Percentiles rank a stretch among this genome's conserved stretches.
Conservation (phyloP, 2,888 invertebrate species). For the Alsophila aescularia region DNA sequence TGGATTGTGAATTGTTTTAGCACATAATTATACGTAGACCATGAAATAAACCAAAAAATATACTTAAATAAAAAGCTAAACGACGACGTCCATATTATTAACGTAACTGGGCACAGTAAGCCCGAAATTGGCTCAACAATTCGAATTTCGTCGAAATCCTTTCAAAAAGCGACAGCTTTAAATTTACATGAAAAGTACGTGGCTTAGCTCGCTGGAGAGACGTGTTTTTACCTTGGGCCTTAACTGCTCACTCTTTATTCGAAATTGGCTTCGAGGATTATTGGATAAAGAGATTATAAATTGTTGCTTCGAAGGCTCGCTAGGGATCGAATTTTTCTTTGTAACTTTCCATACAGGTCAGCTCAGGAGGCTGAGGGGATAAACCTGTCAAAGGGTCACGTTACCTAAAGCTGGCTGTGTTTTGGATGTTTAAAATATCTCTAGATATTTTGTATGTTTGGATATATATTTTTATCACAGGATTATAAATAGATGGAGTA, state of each 20-base stretch:
- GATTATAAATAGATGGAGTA: no score
- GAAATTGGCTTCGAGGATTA: conserved; percentile 64
- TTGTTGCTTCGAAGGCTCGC: conserved; percentile 47
- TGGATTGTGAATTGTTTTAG: no score
- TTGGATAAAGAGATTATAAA: conserved; percentile 65
- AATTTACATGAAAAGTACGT: conserved; percentile 69
- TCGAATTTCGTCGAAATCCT: conserved; percentile 58
- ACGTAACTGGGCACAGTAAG: conserved; percentile 38
- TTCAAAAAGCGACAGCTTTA: conserved; percentile 63
- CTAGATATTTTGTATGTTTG: no score
- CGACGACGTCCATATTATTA: conserved; percentile 24
- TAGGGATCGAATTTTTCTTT: conserved; percentile 44
- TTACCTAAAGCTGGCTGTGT: conserved; percentile 10
- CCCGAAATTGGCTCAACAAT: conserved; percentile 56
- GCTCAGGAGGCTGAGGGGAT: conserved; percentile 11
- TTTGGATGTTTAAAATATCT: neutral
- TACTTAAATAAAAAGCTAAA: neutral
- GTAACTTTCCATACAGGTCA: conserved; percentile 23
- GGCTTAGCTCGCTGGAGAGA: conserved; percentile 55
- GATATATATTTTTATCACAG: no score
- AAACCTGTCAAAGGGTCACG: conserved; percentile 20
- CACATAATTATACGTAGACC: no score
- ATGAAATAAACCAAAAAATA: neutral
- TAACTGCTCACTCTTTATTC: conserved; percentile 67
- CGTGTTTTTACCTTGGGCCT: conserved; percentile 65